These are phyloP conservation scores for Ciconia maguari DNA, from an alignment of 2,113 vertebrate genomes.

Conservation along the genomic window DNA sequence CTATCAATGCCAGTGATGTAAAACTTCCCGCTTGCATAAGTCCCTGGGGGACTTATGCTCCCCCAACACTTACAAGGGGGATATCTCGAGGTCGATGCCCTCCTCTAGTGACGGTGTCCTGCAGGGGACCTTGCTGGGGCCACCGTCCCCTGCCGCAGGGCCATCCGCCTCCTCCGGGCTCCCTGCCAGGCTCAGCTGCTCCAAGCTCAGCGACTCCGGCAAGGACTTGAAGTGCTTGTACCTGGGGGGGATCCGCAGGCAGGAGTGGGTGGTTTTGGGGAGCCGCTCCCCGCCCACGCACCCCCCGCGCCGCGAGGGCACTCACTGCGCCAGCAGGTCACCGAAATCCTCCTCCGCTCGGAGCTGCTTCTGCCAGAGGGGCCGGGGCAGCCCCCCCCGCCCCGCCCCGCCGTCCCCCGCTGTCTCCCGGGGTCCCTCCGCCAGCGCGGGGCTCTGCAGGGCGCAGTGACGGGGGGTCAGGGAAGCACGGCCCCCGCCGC, in stretches of 20 bases:
- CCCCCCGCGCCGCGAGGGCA: fast-evolving
- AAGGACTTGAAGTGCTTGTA: conserved; percentile 75
- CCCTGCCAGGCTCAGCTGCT: not conserved
- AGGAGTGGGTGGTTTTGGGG: not conserved
- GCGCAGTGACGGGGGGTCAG: not conserved
- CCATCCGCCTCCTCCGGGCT: not conserved
- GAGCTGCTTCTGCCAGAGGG: conserved; percentile 51
- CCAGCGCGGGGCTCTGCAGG: not conserved
- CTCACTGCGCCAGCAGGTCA: conserved; percentile 78
- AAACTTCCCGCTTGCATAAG: not conserved
- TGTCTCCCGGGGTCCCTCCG: not conserved
- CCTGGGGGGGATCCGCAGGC: conserved; percentile 16
- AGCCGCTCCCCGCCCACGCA: fast-evolving
- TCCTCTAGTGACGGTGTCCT: not conserved
- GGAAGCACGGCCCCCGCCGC: fast-evolving
- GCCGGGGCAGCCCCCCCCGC: not conserved
- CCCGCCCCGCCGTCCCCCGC: conserved; percentile 13
- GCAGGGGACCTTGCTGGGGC: not conserved
- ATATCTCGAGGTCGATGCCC: not conserved
- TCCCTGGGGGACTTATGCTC: not conserved
- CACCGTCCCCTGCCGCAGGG: not conserved
- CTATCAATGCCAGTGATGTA: not conserved
- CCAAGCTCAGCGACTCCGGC: conserved; percentile 55
- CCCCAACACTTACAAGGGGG: conserved; percentile 65
- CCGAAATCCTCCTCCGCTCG: conserved; percentile 63